Conservation (phyloP, 1,140 invertebrate genomes). For the Campoletis sonorensis region DNA sequence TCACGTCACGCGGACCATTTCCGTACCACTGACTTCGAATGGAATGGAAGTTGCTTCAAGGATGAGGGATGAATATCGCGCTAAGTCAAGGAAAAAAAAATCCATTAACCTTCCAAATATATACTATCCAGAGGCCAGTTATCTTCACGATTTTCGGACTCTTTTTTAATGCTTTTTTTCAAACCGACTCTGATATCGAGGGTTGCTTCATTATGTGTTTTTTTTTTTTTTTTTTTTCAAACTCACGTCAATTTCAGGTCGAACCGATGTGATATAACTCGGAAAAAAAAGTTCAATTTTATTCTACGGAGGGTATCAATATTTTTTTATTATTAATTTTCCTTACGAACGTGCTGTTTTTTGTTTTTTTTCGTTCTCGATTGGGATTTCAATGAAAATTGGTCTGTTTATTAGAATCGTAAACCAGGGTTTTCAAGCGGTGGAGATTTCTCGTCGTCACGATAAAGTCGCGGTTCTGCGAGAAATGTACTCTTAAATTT, state of each 20-base stretch:
- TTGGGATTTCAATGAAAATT: not conserved
- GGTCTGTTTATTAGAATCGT: not conserved
- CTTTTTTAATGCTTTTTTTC: not conserved
- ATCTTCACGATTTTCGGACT: not conserved
- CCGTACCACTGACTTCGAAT: conserved; percentile 53
- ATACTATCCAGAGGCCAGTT: not conserved
- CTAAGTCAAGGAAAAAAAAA: not conserved
- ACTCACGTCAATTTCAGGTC: too few relatives aligned
- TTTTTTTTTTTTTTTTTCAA: not conserved
- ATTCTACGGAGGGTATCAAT: too few relatives aligned
- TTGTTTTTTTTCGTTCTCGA: not conserved
- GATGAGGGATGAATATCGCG: conserved; percentile 29
- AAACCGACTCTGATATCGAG: too few relatives aligned
- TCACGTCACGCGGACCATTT: conserved; percentile 37
- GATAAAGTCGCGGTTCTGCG: not conserved
- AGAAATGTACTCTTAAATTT: not conserved
- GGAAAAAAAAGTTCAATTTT: too few relatives aligned
- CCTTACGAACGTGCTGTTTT: too few relatives aligned
- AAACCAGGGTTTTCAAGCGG: not conserved
- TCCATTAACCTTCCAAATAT: not conserved
- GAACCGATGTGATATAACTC: too few relatives aligned
- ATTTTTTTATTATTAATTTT: too few relatives aligned
- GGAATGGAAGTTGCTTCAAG: not conserved
- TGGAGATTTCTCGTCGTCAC: not conserved
- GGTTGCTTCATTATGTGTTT: too few relatives aligned